Percentiles rank a stretch among this genome's conserved stretches.
Conservation (phyloP, 2,113 vertebrate genomes). For the Sinocyclocheilus grahami region DNA sequence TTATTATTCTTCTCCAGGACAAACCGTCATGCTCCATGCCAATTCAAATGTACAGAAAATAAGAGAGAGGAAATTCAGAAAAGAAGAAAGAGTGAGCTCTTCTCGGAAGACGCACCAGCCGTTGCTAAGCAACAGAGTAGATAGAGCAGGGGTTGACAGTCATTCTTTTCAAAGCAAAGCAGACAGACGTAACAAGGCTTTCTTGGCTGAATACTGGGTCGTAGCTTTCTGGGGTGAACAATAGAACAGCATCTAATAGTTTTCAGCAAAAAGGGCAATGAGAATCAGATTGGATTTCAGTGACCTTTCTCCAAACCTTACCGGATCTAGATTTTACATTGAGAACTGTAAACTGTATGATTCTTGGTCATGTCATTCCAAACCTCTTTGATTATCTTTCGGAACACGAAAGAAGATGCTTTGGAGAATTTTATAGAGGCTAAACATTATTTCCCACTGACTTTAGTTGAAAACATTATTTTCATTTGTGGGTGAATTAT, state of each 20-base stretch:
- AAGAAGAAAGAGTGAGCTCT: background rate
- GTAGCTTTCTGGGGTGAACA: conserved; percentile 21
- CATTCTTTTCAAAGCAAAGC: conserved; percentile 24
- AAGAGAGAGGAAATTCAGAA: background rate
- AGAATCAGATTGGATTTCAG: conserved; percentile 25
- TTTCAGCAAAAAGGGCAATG: conserved; percentile 16
- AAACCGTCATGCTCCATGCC: background rate
- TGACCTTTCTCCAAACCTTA: conserved; percentile 11
- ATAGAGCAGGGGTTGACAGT: conserved; percentile 23
- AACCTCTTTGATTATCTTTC: background rate
- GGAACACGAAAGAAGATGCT: background rate
- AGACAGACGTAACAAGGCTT: conserved; percentile 29
- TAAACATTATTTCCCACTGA: conserved; percentile 6
- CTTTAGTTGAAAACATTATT: too few species aligned
- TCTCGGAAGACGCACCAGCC: conserved; percentile 17
- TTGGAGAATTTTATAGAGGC: background rate
- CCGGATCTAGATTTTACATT: background rate
- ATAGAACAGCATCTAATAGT: conserved; percentile 30
- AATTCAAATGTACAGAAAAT: conserved; percentile 1
- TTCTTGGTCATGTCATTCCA: background rate
- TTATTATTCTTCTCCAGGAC: background rate
- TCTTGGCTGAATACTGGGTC: background rate
- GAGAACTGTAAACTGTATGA: background rate
- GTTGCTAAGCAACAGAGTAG: conserved; percentile 53
- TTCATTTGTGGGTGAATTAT: too few species aligned